Evolutionary conservation across 2,113 vertebrate genomes (phyloP).

Genomic region (Anhinga anhinga): DNA sequence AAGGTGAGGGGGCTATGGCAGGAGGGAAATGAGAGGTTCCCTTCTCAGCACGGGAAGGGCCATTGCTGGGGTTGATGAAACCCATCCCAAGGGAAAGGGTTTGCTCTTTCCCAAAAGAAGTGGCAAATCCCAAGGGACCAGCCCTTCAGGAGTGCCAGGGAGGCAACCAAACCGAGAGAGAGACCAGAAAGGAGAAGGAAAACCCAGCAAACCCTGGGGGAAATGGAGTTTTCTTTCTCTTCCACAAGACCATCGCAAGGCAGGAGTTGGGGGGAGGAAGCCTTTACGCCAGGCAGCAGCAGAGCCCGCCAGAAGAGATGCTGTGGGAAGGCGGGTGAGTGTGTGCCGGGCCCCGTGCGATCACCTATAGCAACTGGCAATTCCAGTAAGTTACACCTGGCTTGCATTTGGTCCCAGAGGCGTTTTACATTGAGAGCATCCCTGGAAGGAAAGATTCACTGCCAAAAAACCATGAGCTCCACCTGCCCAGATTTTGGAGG

Average conservation of each 20-base stretch:
- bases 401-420: neutral
- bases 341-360: accelerated
- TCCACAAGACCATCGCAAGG: neutral
- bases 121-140: neutral
- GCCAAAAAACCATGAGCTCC: neutral
- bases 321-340: accelerated
- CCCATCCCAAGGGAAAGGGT: neutral
- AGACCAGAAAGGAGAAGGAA: neutral
- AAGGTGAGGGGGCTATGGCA: neutral
- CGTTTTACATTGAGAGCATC: neutral
- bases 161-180: neutral
- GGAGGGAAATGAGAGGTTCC: neutral
- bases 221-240: neutral
- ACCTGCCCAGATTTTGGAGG: neutral
- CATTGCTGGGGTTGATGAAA: neutral
- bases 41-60: neutral
- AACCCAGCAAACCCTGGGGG: neutral
- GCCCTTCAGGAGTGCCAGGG: neutral
- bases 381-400: neutral
- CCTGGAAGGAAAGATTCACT: neutral
- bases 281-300: neutral
- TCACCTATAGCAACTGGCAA: neutral
- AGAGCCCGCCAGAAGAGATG: accelerated
- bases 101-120: neutral
- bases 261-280: neutral